phyloP scores from a whole-genome alignment of 2,113 vertebrate genomes.

The Zosterops hypoxanthus region DNA sequence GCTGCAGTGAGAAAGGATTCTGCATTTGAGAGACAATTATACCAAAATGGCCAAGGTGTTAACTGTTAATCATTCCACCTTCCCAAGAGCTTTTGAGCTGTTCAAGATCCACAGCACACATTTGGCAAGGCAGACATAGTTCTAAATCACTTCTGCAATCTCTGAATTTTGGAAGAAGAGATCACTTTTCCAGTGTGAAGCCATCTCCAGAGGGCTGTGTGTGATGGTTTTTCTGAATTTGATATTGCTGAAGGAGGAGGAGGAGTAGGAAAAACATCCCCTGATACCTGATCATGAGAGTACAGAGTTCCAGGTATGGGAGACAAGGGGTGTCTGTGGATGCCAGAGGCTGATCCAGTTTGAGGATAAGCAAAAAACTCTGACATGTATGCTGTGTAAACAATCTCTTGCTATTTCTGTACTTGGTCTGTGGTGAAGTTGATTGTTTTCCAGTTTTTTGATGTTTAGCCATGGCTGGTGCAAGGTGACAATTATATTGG shows the following conservation, averaged over 20 bases:
- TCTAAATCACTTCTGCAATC: neutral
- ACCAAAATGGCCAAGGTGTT: neutral
- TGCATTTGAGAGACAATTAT: neutral
- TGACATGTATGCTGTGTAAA: neutral
- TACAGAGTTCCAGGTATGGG: neutral
- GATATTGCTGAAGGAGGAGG: neutral
- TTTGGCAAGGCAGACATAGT: neutral
- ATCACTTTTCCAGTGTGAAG: neutral
- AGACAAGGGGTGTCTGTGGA: fast-evolving
- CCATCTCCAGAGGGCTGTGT: fast-evolving
- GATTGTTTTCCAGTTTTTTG: neutral
- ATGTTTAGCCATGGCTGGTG: neutral
- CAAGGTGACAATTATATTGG: neutral
- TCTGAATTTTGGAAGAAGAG: neutral
- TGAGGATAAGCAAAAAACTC: neutral
- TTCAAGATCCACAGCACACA: neutral
- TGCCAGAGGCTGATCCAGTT: neutral
- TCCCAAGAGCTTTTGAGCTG: neutral
- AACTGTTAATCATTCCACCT: neutral
- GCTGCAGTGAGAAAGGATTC: neutral
- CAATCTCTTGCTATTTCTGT: neutral
- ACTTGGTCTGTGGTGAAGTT: neutral
- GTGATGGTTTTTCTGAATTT: neutral
- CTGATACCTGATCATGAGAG: neutral
- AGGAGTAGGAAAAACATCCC: neutral